A percentile compares a stretch with the other conserved stretches of the same genome.
Evolutionary conservation across 2,113 vertebrate genomes (phyloP).

Genomic region (Oostethus manadensis): DNA sequence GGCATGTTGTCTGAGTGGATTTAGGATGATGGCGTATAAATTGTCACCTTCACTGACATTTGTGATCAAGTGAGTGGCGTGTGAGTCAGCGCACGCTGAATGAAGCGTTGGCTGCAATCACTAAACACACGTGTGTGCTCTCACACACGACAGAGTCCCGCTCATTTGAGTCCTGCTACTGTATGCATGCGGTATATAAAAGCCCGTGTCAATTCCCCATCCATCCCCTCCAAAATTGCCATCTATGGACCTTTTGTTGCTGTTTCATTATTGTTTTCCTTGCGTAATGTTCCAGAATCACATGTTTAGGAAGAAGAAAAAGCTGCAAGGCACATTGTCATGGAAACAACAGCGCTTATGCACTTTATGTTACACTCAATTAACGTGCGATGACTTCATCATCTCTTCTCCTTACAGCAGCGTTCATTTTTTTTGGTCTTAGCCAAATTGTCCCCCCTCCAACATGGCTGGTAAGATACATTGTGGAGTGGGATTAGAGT

Average conservation of each 20-base stretch:
- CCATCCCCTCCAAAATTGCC: neutral
- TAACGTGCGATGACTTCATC: constrained; percentile 18
- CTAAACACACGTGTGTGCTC: neutral
- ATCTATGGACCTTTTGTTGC: constrained; percentile 7
- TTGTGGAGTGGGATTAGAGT: constrained; percentile 12
- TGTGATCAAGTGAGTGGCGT: too few species aligned
- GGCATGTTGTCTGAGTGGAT: too few species aligned
- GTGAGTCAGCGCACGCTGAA: too few species aligned
- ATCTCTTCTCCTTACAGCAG: neutral
- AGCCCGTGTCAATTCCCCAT: neutral
- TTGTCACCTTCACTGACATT: too few species aligned
- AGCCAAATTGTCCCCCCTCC: neutral
- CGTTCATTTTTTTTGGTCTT: neutral
- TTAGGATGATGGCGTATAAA: too few species aligned
- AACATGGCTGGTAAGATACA: constrained; percentile 6
- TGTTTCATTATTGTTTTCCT: constrained; percentile 17
- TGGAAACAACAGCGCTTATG: constrained; percentile 25
- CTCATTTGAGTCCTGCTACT: neutral
- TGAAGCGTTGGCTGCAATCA: neutral
- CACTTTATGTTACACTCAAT: constrained; percentile 23
- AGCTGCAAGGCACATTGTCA: constrained; percentile 16
- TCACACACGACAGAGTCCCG: neutral
- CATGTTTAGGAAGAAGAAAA: constrained; percentile 4
- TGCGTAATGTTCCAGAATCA: constrained; percentile 27
- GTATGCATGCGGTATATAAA: too few species aligned